Percentiles rank a stretch among this genome's conserved stretches.
Conservation (phyloP, 2,888 invertebrate genomes). For the Oligia strigilis region DNA sequence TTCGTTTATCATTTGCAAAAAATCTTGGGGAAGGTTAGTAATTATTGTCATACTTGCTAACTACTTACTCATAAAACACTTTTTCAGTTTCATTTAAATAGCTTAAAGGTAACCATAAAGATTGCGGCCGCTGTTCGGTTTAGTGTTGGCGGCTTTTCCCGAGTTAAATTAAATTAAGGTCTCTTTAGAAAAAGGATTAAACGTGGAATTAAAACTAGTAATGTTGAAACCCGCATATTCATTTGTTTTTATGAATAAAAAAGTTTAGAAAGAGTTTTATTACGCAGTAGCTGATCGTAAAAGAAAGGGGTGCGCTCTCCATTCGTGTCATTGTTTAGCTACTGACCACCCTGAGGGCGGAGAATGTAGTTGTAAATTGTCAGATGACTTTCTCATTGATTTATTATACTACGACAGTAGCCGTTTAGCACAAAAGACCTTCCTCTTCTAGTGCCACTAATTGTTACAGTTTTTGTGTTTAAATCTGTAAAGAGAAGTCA, state of each 20-base stretch:
- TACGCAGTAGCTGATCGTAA: constrained; percentile 82
- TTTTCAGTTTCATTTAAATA: constrained; percentile 12
- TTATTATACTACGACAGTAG: constrained; percentile 77
- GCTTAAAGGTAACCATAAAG: not conserved
- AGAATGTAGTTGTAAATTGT: constrained; percentile 75
- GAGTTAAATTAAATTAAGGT: constrained; percentile 44
- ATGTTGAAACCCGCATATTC: constrained; percentile 57
- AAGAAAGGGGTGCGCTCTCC: constrained; percentile 80
- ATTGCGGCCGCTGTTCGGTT: constrained; percentile 17
- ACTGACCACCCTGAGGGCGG: constrained; percentile 78
- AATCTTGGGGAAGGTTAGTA: constrained; percentile 17
- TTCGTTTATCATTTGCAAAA: constrained; percentile 51
- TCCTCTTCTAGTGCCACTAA: constrained; percentile 54
- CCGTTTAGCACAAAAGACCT: constrained; percentile 65
- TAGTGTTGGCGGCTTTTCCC: constrained; percentile 14
- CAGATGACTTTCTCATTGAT: constrained; percentile 76
- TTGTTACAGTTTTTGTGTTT: constrained; percentile 59
- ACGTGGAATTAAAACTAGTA: constrained; percentile 40
- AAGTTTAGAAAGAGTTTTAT: constrained; percentile 81
- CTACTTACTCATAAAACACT: not conserved
- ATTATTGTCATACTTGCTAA: constrained; percentile 17
- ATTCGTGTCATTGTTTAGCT: constrained; percentile 71
- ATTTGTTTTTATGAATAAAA: constrained; percentile 61
- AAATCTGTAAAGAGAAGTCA: constrained; percentile 48
- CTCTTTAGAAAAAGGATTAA: constrained; percentile 36